Percentiles rank a stretch among this genome's conserved stretches.
phyloP scores from a whole-genome alignment of 2,797 vertebrate genomes.

The Sebastes ruberrimus region DNA sequence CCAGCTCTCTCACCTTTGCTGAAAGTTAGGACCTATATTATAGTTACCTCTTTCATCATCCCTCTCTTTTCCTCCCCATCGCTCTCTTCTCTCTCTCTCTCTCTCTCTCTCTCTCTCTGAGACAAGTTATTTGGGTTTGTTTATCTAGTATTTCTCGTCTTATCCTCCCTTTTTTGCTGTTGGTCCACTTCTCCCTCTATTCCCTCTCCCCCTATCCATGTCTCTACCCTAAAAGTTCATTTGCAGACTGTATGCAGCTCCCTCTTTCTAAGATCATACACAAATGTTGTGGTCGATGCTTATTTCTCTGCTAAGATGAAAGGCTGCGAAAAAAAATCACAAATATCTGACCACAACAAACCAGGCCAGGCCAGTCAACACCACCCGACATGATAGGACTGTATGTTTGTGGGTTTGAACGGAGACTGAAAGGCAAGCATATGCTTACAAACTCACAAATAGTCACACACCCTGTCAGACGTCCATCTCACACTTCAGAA shows the following conservation, averaged over 20 bases:
- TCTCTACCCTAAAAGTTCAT: constrained; percentile 19
- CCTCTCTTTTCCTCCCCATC: not conserved
- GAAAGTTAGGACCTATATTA: constrained; percentile 1
- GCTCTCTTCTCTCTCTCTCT: not conserved
- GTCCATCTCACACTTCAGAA: constrained; percentile 47
- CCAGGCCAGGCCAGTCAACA: constrained; percentile 24
- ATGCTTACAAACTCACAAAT: constrained; percentile 14
- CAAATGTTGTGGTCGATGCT: constrained; percentile 30
- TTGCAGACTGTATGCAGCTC: constrained; percentile 10
- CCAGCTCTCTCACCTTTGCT: constrained; percentile 31
- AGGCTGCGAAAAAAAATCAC: constrained; percentile 11
- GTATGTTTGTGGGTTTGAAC: constrained; percentile 14
- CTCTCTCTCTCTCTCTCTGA: not conserved
- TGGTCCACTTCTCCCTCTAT: not conserved
- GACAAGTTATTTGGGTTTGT: constrained; percentile 28
- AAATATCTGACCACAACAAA: constrained; percentile 57
- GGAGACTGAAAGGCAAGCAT: not conserved
- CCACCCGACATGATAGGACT: not conserved
- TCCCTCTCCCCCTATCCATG: not conserved
- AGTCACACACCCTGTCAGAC: constrained; percentile 27
- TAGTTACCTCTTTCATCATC: constrained; percentile 13
- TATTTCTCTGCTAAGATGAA: constrained; percentile 46
- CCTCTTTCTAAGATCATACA: constrained; percentile 33
- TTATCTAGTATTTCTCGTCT: constrained; percentile 13
- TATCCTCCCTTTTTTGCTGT: not conserved